phyloP scores from a whole-genome alignment of 2,888 invertebrate genomes.

The Zygogramma bicolorata region DNA sequence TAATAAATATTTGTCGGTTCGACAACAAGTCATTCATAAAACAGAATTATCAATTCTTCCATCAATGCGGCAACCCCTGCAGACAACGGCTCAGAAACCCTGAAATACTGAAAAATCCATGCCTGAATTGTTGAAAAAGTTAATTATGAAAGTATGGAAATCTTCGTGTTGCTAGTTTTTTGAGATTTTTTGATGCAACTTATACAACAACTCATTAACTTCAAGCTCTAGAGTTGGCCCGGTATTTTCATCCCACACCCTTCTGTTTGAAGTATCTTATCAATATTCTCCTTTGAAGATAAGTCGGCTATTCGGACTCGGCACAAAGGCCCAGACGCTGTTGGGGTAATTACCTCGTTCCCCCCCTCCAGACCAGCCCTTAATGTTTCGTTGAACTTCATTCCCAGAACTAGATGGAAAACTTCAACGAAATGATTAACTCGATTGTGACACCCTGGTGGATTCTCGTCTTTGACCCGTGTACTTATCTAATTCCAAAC shows the following conservation, averaged over 20 bases:
- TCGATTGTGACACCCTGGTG: constrained; percentile 36
- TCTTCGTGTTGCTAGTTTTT: too few species aligned
- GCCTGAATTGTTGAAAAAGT: too few species aligned
- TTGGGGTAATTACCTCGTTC: background rate
- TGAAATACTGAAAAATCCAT: too few species aligned
- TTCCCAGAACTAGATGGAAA: constrained; percentile 2
- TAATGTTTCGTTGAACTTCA: background rate
- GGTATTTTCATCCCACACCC: background rate
- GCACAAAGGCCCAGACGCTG: constrained; percentile 2
- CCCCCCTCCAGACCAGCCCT: background rate
- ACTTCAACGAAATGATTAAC: constrained; percentile 24
- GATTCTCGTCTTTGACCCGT: constrained; percentile 30
- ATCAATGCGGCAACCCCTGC: too few species aligned
- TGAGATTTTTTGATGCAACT: background rate
- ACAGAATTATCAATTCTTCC: too few species aligned
- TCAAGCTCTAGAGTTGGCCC: background rate
- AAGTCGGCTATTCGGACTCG: background rate
- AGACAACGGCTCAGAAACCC: too few species aligned
- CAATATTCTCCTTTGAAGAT: constrained; percentile 7
- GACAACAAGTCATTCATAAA: too few species aligned
- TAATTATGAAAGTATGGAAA: too few species aligned
- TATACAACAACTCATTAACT: background rate
- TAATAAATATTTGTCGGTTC: too few species aligned
- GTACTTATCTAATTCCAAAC: constrained; percentile 42
- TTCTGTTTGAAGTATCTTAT: background rate